Evolutionary conservation across 2,888 invertebrate species (phyloP).

Genomic region (Cabera pusaria): DNA sequence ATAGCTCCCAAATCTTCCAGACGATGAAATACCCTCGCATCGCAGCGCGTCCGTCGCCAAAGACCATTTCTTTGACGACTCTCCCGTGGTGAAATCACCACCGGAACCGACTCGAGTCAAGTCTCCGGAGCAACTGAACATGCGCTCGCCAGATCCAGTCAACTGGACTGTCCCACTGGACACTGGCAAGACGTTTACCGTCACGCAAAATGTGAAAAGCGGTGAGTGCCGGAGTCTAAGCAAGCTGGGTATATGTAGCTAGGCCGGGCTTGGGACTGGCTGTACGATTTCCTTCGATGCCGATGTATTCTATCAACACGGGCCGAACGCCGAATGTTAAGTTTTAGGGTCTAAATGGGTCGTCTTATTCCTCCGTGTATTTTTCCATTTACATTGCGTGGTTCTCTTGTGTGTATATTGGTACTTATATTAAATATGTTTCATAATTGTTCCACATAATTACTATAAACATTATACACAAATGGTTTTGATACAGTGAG

Average conservation of each 20-base stretch:
- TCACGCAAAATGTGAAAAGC: constrained; percentile 93
- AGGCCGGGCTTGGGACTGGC: constrained; percentile 18
- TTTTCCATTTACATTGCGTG: too few relatives aligned
- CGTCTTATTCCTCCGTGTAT: too few relatives aligned
- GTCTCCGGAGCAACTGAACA: constrained; percentile 95
- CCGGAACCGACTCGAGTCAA: constrained; percentile 97
- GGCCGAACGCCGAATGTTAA: constrained; percentile 12
- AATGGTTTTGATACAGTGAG: too few relatives aligned
- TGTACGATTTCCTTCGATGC: constrained; percentile 25
- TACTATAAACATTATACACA: too few relatives aligned
- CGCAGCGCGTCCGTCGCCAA: constrained; percentile 80
- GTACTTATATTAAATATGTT: too few relatives aligned
- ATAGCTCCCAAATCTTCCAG: constrained; percentile 55
- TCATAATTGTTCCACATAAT: too few relatives aligned
- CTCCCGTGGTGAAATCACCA: constrained; percentile 92
- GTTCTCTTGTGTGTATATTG: too few relatives aligned
- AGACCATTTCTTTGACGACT: constrained; percentile 79
- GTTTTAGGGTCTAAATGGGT: constrained; percentile 12
- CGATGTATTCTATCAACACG: constrained; percentile 20
- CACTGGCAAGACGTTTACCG: constrained; percentile 96
- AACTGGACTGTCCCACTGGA: constrained; percentile 97
- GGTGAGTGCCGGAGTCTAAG: constrained; percentile 69
- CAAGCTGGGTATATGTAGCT: constrained; percentile 38
- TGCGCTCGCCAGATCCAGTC: constrained; percentile 96
- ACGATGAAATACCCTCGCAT: constrained; percentile 72